These are phyloP conservation scores for Tonatia bakeri DNA, from an alignment of 2,113 vertebrate genomes.

Conservation along the genomic window DNA sequence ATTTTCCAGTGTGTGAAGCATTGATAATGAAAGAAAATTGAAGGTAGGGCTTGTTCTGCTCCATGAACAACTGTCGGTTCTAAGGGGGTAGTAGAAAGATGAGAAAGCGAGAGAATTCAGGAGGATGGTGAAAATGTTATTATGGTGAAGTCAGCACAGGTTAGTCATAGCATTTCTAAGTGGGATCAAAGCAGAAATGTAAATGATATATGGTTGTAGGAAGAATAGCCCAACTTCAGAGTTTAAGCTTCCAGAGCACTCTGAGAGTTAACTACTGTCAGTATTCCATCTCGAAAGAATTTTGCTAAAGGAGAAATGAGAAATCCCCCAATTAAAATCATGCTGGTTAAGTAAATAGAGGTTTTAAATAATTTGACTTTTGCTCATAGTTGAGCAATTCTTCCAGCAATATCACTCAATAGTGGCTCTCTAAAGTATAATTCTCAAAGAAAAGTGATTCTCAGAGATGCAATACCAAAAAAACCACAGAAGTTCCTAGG, in stretches of 20 bases:
- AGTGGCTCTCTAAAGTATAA: neutral
- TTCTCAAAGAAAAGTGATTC: neutral
- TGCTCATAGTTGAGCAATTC: neutral
- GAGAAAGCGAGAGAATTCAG: neutral
- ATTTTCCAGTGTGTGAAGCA: neutral
- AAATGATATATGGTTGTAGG: neutral
- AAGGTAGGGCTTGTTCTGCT: neutral
- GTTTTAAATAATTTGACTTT: slow-evolving; percentile 6
- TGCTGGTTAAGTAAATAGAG: neutral
- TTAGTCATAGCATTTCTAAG: neutral
- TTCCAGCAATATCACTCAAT: neutral
- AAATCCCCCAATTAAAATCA: neutral
- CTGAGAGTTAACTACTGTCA: neutral
- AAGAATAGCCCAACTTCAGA: neutral
- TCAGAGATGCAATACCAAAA: neutral
- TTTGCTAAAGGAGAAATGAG: neutral
- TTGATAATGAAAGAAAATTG: neutral
- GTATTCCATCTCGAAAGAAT: neutral
- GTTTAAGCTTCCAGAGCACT: neutral
- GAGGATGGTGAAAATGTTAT: neutral
- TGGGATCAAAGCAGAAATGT: neutral
- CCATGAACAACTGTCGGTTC: neutral
- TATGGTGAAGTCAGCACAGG: neutral
- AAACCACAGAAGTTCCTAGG: neutral
- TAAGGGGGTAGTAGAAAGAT: neutral